Evolutionary conservation across 2,888 invertebrate species (phyloP).

Genomic region (Sphaerophoria taeniata): DNA sequence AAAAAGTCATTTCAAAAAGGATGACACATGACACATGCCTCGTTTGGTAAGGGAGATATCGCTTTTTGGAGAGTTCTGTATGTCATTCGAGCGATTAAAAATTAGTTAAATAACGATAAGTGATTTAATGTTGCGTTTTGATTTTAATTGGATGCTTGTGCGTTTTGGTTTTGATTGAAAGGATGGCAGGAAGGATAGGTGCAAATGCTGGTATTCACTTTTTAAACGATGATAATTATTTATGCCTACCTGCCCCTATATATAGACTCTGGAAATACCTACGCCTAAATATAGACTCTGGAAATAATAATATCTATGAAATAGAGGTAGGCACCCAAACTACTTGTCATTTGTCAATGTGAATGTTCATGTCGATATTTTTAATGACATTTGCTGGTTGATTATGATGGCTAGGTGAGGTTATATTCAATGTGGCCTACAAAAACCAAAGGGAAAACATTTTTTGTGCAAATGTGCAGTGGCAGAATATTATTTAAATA

Average conservation of each 20-base stretch:
- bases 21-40: no score
- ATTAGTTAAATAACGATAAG: constrained; percentile 62
- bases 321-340: no score
- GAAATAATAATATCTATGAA: constrained; percentile 6
- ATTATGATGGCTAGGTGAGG: no score
- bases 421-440: no score
- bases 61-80: constrained; percentile 15
- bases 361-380: no score
- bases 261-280: constrained; percentile 8
- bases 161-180: constrained; percentile 35
- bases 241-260: background rate
- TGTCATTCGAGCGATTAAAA: constrained; percentile 47
- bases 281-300: constrained; percentile 11
- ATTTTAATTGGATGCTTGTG: constrained; percentile 68
- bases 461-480: no score
- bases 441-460: no score
- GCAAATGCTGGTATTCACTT: constrained; percentile 6
- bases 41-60: background rate
- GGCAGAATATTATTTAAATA: no score
- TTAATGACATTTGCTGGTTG: no score
- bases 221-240: constrained; percentile 27
- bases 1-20: no score
- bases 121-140: constrained; percentile 70
- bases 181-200: constrained; percentile 8
- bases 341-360: no score